A percentile compares a stretch with the other conserved stretches of the same genome.
These are phyloP conservation scores for Tortrix viridana DNA, from an alignment of 2,888 invertebrate species.

Conservation along the genomic window DNA sequence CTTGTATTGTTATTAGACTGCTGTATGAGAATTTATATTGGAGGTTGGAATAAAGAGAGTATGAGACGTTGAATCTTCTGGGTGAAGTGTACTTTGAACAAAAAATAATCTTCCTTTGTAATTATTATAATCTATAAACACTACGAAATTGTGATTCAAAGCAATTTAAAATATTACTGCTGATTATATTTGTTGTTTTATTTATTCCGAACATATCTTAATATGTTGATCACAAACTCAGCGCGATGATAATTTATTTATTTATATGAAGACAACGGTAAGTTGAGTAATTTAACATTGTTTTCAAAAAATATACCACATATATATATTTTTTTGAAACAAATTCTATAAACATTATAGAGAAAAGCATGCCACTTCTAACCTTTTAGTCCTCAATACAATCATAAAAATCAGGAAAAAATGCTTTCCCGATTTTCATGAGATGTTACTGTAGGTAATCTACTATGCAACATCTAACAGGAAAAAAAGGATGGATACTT, in stretches of 20 bases:
- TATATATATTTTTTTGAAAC: no score
- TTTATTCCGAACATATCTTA: slow-evolving; percentile 42
- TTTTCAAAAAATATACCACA: no score
- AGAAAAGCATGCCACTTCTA: no score
- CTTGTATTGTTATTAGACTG: slow-evolving; percentile 36
- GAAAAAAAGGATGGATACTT: no score
- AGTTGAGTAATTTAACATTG: no score
- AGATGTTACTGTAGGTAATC: no score
- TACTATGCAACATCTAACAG: no score
- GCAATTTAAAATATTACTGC: slow-evolving; percentile 84
- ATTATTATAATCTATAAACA: slow-evolving; percentile 83
- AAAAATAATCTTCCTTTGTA: slow-evolving; percentile 81
- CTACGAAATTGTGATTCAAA: slow-evolving; percentile 83
- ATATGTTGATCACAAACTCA: neutral
- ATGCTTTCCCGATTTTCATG: no score
- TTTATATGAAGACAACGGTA: no score
- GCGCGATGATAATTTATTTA: neutral
- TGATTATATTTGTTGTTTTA: slow-evolving; percentile 75
- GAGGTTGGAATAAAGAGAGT: slow-evolving; percentile 58
- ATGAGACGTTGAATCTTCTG: slow-evolving; percentile 54
- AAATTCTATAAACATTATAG: no score
- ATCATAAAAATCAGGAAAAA: no score
- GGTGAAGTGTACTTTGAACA: slow-evolving; percentile 74
- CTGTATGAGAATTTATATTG: slow-evolving; percentile 38
- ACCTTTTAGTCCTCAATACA: no score